phyloP scores from a whole-genome alignment of 1,140 invertebrate species.

The Hyles vespertilio region DNA sequence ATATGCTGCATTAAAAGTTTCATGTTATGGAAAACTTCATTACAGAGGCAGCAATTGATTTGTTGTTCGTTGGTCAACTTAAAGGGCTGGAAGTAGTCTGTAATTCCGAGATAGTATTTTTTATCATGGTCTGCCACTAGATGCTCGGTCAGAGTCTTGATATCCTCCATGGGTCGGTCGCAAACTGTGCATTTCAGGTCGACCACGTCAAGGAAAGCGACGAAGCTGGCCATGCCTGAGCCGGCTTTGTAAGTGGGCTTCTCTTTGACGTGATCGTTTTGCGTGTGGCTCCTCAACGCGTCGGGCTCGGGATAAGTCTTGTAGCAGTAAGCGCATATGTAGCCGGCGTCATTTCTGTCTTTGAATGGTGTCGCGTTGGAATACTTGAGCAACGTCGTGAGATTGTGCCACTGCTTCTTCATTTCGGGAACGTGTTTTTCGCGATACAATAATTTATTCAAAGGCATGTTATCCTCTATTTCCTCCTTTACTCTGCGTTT shows the following conservation, averaged over 20 bases:
- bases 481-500: constrained; percentile 49
- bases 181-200: constrained; percentile 62
- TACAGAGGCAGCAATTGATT: constrained; percentile 58
- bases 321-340: constrained; percentile 63
- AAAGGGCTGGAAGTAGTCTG: constrained; percentile 65
- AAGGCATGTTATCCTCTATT: constrained; percentile 26
- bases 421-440: constrained; percentile 59
- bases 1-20: constrained; percentile 66
- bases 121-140: constrained; percentile 53
- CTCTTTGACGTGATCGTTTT: constrained; percentile 50
- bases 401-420: constrained; percentile 67
- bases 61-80: constrained; percentile 54
- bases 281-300: constrained; percentile 49
- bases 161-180: constrained; percentile 36
- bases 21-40: constrained; percentile 60
- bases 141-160: constrained; percentile 51
- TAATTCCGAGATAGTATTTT: constrained; percentile 49
- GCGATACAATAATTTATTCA: constrained; percentile 37
- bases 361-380: constrained; percentile 67
- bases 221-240: constrained; percentile 53
- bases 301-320: constrained; percentile 52
- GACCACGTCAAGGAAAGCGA: constrained; percentile 60
- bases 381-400: constrained; percentile 54
- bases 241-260: constrained; percentile 58
- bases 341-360: constrained; percentile 61